Evolutionary conservation across 2,888 invertebrate species (phyloP), one percentile per base, ranked within the genome.

Genomic region (Danaus chrysippus): DNA sequence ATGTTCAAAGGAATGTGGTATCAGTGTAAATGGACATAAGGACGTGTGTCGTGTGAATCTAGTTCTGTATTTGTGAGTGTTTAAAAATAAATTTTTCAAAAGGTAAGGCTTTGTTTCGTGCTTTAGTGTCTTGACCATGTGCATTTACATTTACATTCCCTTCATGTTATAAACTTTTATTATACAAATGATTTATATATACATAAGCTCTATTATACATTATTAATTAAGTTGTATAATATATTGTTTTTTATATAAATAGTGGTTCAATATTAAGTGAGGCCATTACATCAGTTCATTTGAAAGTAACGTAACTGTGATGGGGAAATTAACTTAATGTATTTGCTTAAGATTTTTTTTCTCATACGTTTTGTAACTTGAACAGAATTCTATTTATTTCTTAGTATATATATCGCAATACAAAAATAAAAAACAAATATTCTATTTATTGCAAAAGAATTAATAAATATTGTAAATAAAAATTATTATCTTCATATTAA

Each of bases 1-100:
- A 73, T 76, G 77, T 65, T 61, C 76, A 81, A 78, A 76, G 81
- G 81, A 86, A 87, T 87, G 87, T 85, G 84, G 78, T 75, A 73
- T 74, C 77, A 78, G 81, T 86, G 82, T 79, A 71, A 73, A 81
- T 82, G 79, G 69, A 73, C 76, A 80, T 78, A 86, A 79, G 81
- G 77, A 76, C 81, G 75, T 77, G 86, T 84, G 83, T 81, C 76
- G 81, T 81, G 83, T 84, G 83, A 73, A 73, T 72, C 76, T 79
- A 74, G 75, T 73, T 76, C 73, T 70, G 74, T 70, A 66, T 73
- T 71, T 71, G 65, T 62, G 56, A 66, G 67, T 68, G 68, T 66
- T 67, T 69, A 67, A 72, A 66, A 70, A 70, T 66, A 68, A 68
- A 58, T 67, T 70, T 68, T 63, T 66, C n/a, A 66, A 66, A 72